Evolutionary conservation across 2,888 invertebrate species (phyloP), one percentile per base, ranked within the genome.

Genomic region (Sphinx pinastri): DNA sequence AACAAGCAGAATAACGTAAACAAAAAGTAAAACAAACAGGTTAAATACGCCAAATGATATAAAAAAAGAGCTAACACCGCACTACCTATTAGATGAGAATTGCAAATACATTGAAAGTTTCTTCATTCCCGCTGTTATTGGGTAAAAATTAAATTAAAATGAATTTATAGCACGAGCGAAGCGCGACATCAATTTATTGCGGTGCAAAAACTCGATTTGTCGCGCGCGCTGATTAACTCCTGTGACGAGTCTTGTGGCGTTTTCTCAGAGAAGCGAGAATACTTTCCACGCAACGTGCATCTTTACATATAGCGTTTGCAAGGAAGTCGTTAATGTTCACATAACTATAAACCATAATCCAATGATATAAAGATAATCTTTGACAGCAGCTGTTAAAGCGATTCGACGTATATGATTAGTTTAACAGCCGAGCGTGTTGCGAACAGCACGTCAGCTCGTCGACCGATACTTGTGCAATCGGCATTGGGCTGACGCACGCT

Each of bases 181-280:
- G 51, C 52, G 52, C 38, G 52, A 60, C 31, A 68, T 68, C 68
- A 60, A 55, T 68, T 68, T 52, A 52, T 38, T 51, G 31, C 52
- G 16, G 52, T 52, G 52, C 16, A 51, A 55, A n/a, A 38, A 60
- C 52, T 4, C 52, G 51, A 60, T 63, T 63, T 13, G 63, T 63
- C 19, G 47, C 63, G 63, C 6, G 13, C 13, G 19, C 47, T 63
- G 47, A 63, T 49, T 63, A 63, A 60, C 60, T 60, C 45, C 63
- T 49, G 13, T 63, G 51, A 60, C 59, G 68, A n/a, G 55, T 68
- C 31, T 25, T n/a, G 49, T 25, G 8, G 45, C 38, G 6, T n/a
- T 7, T 52, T 7, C 59, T 59, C 7, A 19, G 38, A 68, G 31
- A 16, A 19, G 16, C 16, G 2, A 2, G 10, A 54, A 7, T 13